A percentile compares a stretch with the other conserved stretches of the same genome.
Evolutionary conservation across 2,797 vertebrate genomes (phyloP).

Genomic region (Trachops cirrhosus): DNA sequence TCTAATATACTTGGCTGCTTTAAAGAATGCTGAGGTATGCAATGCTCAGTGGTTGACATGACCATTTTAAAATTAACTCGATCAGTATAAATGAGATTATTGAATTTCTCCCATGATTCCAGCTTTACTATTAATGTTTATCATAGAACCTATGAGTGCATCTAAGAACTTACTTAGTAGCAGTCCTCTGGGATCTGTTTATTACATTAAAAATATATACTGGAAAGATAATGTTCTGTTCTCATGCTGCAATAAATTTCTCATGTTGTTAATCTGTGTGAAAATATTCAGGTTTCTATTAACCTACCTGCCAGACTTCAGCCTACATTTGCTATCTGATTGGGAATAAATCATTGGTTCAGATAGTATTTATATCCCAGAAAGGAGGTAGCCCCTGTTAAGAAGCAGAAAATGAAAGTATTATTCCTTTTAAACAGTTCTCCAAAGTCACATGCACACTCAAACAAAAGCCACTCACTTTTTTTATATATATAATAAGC

Average conservation of each 20-base stretch:
- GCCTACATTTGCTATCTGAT: conserved; percentile 31
- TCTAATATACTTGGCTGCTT: background rate
- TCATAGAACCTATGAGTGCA: background rate
- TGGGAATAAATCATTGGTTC: conserved; percentile 48
- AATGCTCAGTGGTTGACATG: conserved; percentile 30
- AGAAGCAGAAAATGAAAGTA: conserved; percentile 43
- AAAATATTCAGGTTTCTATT: conserved; percentile 63
- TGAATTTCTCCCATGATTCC: conserved; percentile 48
- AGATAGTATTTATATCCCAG: conserved; percentile 5
- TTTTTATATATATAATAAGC: conserved; percentile 40
- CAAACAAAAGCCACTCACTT: conserved; percentile 32
- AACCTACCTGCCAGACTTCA: conserved; percentile 43
- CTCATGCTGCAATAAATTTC: conserved; percentile 38
- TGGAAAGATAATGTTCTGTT: conserved; percentile 21
- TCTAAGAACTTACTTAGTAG: conserved; percentile 1
- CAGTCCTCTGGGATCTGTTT: background rate
- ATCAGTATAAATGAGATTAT: conserved; percentile 45
- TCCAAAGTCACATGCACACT: background rate
- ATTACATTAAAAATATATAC: conserved; percentile 50
- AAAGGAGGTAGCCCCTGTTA: conserved; percentile 35
- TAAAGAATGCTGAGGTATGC: conserved; percentile 54
- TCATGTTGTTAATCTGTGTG: conserved; percentile 29
- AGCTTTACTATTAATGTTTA: conserved; percentile 46
- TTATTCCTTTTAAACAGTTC: conserved; percentile 28
- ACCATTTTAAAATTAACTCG: conserved; percentile 56